These are phyloP conservation scores for Syrista parreyssii DNA, from an alignment of 2,888 invertebrate genomes.

Conservation along the genomic window DNA sequence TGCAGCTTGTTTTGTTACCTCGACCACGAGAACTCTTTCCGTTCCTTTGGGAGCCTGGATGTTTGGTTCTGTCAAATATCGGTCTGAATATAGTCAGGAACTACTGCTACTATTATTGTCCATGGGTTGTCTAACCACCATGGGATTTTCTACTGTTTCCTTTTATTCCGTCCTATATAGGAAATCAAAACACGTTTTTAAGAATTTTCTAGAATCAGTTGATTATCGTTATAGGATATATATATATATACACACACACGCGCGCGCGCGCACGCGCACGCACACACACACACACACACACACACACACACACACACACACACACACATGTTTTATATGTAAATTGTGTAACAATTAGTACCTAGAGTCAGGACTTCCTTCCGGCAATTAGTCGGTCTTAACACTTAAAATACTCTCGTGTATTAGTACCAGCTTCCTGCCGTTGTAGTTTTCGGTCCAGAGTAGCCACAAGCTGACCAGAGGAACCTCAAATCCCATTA, in stretches of 20 bases:
- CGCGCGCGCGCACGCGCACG: too few species aligned
- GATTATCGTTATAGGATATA: background rate
- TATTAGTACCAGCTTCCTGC: background rate
- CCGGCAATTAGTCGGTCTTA: background rate
- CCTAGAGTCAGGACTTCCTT: background rate
- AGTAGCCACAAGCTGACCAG: slow-evolving; percentile 39
- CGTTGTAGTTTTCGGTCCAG: slow-evolving; percentile 18
- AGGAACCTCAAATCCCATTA: slow-evolving; percentile 42
- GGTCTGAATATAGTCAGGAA: background rate
- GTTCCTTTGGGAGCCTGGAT: background rate
- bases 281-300: too few species aligned
- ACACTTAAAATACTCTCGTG: background rate
- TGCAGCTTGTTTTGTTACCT: background rate
- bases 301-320: too few species aligned
- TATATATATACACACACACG: too few species aligned
- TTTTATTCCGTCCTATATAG: background rate
- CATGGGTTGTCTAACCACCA: background rate
- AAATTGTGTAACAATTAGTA: background rate
- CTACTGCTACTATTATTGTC: background rate
- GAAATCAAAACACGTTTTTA: background rate
- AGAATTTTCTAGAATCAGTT: background rate
- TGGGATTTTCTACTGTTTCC: background rate
- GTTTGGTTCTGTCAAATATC: background rate
- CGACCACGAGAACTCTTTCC: background rate
- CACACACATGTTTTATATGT: too few species aligned